Conservation (phyloP, 2,113 vertebrate species). For the Solenodon paradoxus region DNA sequence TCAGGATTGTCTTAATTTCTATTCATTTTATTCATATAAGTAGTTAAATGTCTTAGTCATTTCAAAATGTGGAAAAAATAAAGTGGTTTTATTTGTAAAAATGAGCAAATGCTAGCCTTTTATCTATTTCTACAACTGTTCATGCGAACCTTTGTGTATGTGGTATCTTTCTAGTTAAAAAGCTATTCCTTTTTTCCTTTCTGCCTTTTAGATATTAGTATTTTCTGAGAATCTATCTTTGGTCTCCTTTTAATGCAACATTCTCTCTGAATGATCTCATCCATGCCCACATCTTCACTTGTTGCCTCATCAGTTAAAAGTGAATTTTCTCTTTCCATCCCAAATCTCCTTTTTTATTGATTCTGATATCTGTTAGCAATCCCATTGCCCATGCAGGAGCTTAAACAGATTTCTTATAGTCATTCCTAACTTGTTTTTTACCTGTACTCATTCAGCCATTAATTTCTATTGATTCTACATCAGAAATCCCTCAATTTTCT, state of each 20-base stretch:
- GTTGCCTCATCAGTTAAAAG: constrained; percentile 1
- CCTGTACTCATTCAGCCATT: neutral
- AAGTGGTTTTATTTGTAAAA: constrained; percentile 48
- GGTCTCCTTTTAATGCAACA: neutral
- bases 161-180: constrained; percentile 14
- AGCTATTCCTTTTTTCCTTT: neutral
- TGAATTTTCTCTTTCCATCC: constrained; percentile 21
- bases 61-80: constrained; percentile 59
- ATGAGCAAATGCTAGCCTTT: constrained; percentile 19
- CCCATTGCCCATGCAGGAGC: neutral
- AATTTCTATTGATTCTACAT: constrained; percentile 1
- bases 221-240: constrained; percentile 41
- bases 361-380: constrained; percentile 29
- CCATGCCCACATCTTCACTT: neutral
- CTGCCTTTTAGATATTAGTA: neutral
- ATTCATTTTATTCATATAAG: constrained; percentile 17
- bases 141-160: neutral
- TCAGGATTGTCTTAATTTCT: constrained; percentile 15
- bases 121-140: neutral
- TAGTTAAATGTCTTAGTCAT: constrained; percentile 6
- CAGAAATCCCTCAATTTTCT: neutral
- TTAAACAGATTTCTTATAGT: constrained; percentile 27
- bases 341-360: neutral
- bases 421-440: neutral
- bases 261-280: constrained; percentile 39